Evolutionary conservation across 2,113 vertebrate species (phyloP).

Genomic region (Prinia subflava): DNA sequence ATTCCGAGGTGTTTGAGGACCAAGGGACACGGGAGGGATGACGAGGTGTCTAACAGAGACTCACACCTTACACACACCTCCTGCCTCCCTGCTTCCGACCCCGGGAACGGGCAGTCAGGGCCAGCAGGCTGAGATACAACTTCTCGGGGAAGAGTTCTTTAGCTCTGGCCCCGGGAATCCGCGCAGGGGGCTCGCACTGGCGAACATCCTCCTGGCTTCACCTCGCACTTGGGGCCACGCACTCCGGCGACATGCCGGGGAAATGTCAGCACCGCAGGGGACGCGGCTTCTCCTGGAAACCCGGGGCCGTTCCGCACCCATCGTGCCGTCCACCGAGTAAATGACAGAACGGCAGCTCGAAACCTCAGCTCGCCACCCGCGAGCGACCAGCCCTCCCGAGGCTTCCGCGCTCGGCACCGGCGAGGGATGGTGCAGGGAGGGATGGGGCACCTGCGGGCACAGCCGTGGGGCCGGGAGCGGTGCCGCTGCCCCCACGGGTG

Average conservation of each 20-base stretch:
- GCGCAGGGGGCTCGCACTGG: accelerated
- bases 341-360: accelerated
- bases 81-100: accelerated
- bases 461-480: neutral
- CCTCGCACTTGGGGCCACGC: accelerated
- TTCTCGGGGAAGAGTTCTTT: neutral
- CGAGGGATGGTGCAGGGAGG: neutral
- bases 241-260: accelerated
- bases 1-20: accelerated
- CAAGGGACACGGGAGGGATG: accelerated
- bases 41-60: accelerated
- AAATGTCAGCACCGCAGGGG: accelerated
- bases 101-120: accelerated
- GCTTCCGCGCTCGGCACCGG: neutral
- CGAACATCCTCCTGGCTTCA: accelerated
- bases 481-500: neutral
- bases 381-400: neutral
- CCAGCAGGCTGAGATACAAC: accelerated
- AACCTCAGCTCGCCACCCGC: neutral
- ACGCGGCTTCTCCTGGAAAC: accelerated
- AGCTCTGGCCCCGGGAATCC: accelerated
- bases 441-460: neutral
- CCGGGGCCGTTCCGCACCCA: accelerated
- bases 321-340: accelerated
- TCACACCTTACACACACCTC: accelerated